Conservation (phyloP, 2,797 vertebrate species). For the Ctenochaetus hawaiiensis region DNA sequence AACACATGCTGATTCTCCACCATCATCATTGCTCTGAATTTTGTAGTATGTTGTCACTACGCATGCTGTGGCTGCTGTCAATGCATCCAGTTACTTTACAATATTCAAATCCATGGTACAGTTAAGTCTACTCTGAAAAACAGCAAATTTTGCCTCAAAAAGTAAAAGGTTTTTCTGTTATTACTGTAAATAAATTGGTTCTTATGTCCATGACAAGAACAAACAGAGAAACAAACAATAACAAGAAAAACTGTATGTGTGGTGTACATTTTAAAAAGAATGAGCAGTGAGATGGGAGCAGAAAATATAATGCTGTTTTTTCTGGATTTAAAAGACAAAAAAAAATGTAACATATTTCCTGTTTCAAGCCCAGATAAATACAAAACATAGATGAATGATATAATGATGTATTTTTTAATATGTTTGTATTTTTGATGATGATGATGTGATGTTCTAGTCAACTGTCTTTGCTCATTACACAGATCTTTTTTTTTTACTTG, state of each 20-base stretch:
- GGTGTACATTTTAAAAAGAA: constrained; percentile 36
- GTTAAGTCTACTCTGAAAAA: constrained; percentile 2
- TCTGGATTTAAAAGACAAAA: too few relatives aligned
- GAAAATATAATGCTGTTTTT: constrained; percentile 27
- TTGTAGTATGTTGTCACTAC: constrained; percentile 39
- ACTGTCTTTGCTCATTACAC: constrained; percentile 52
- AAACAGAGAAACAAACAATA: constrained; percentile 49
- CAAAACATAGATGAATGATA: constrained; percentile 16
- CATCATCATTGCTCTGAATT: constrained; percentile 10
- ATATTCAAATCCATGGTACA: constrained; percentile 29
- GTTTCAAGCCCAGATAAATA: constrained; percentile 11
- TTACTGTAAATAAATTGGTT: constrained; percentile 24
- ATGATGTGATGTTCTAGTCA: constrained; percentile 46
- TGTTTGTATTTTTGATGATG: constrained; percentile 36
- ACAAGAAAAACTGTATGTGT: constrained; percentile 43
- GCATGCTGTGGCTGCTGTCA: constrained; percentile 24
- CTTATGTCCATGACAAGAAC: constrained; percentile 16
- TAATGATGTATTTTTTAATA: constrained; percentile 33
- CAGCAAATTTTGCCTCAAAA: constrained; percentile 22
- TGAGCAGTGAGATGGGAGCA: constrained; percentile 14
- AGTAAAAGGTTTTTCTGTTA: constrained; percentile 21
- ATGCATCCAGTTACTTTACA: constrained; percentile 35
- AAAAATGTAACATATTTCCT: constrained; percentile 9
- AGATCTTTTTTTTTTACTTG: constrained; percentile 32
- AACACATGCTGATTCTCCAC: constrained; percentile 14